Evolutionary conservation across 2,113 vertebrate species (phyloP).

Genomic region (Pygoscelis adeliae): DNA sequence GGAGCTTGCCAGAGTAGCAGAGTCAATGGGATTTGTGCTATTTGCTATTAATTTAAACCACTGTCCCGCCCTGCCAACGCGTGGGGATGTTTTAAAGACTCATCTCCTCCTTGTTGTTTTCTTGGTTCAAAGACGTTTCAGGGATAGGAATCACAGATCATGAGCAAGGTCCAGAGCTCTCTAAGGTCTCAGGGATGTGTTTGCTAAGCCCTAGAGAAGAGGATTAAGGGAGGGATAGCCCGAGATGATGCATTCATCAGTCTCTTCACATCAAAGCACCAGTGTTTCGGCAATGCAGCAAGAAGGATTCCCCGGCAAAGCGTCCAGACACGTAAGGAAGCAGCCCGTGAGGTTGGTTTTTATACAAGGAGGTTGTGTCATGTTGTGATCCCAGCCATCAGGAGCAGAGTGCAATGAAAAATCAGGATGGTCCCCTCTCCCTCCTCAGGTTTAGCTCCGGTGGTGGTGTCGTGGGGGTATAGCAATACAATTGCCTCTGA

Average conservation of each 20-base stretch:
- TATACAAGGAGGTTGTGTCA: background rate
- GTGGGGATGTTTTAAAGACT: background rate
- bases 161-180: background rate
- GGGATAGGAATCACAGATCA: background rate
- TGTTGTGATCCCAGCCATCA: background rate
- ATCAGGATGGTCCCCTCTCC: background rate
- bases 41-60: background rate
- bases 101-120: background rate
- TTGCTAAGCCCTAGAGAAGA: background rate
- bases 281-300: background rate
- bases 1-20: background rate
- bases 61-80: background rate
- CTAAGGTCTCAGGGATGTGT: background rate
- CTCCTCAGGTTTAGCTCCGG: background rate
- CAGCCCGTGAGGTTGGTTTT: background rate
- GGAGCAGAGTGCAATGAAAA: background rate
- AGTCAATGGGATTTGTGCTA: background rate
- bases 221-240: background rate
- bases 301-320: background rate
- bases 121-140: background rate
- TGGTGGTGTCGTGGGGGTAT: rapidly evolving
- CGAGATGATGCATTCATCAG: background rate
- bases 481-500: background rate
- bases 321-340: background rate
- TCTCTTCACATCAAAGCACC: background rate